Conservation (phyloP, 1,140 invertebrate genomes). For the Agraylea sexmaculata region DNA sequence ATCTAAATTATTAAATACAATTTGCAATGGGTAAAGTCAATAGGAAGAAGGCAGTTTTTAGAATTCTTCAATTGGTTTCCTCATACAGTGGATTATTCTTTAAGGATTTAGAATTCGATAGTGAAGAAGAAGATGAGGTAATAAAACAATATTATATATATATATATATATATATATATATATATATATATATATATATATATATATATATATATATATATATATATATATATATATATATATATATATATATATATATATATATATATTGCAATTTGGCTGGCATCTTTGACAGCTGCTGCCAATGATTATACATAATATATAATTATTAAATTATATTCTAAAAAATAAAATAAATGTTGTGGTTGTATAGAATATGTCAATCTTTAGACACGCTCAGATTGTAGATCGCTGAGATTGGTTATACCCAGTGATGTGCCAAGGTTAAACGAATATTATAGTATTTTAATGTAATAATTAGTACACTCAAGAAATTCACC, state of each 20-base stretch:
- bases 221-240: slow-evolving; percentile 5
- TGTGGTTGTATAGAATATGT: too few species aligned
- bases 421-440: too few species aligned
- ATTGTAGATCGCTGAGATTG: too few species aligned
- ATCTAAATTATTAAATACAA: too few species aligned
- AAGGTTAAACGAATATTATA: too few species aligned
- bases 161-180: slow-evolving; percentile 2
- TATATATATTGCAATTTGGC: neutral
- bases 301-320: neutral
- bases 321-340: too few species aligned
- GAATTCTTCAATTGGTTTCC: neutral
- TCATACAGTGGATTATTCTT: slow-evolving; percentile 1
- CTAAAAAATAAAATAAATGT: too few species aligned
- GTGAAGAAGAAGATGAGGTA: neutral
- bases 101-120: neutral
- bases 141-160: neutral
- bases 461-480: too few species aligned
- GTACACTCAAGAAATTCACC: too few species aligned
- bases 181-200: slow-evolving; percentile 2
- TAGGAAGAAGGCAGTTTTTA: neutral
- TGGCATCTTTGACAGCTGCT: neutral
- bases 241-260: neutral
- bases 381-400: too few species aligned
- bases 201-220: slow-evolving; percentile 3
- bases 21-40: neutral